Evolutionary conservation across 2,888 invertebrate species (phyloP).

Genomic region (Andrena camellia): DNA sequence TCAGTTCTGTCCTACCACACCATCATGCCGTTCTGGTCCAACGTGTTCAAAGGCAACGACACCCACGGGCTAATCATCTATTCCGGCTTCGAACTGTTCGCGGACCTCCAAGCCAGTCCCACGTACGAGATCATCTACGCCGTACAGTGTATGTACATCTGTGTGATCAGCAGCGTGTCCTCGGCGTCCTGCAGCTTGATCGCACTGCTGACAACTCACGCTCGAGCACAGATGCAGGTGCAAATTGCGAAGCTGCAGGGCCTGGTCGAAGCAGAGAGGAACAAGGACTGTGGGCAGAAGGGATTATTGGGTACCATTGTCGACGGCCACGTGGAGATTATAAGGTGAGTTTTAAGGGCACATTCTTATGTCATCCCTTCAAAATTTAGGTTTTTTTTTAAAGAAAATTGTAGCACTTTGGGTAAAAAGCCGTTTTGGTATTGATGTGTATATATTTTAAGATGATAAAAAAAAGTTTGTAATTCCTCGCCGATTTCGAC

Average conservation of each 20-base stretch:
- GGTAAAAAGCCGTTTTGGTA: too few relatives aligned
- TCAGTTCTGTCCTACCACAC: slow-evolving; percentile 56
- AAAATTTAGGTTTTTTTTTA: too few relatives aligned
- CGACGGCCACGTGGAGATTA: slow-evolving; percentile 55
- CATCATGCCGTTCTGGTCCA: slow-evolving; percentile 41
- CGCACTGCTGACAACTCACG: slow-evolving; percentile 70
- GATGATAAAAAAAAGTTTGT: background rate
- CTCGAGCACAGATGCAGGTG: slow-evolving; percentile 71
- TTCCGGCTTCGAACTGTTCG: slow-evolving; percentile 61
- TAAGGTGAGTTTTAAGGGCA: slow-evolving; percentile 52
- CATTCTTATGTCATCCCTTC: too few relatives aligned
- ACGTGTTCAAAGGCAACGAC: slow-evolving; percentile 44
- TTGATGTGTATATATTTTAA: background rate
- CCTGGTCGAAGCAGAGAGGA: slow-evolving; percentile 7
- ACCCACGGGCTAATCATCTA: slow-evolving; percentile 64
- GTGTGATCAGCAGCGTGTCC: slow-evolving; percentile 59
- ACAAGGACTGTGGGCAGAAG: background rate
- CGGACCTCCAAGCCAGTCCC: slow-evolving; percentile 63
- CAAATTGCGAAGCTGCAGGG: slow-evolving; percentile 41
- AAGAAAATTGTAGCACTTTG: too few relatives aligned
- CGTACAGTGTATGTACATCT: slow-evolving; percentile 58
- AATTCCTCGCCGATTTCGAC: too few relatives aligned
- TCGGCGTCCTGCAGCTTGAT: slow-evolving; percentile 66
- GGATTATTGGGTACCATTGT: slow-evolving; percentile 50
- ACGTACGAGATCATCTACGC: slow-evolving; percentile 71